These are phyloP conservation scores for Atherinomorus stipes DNA, from an alignment of 2,113 vertebrate species.

Conservation along the genomic window DNA sequence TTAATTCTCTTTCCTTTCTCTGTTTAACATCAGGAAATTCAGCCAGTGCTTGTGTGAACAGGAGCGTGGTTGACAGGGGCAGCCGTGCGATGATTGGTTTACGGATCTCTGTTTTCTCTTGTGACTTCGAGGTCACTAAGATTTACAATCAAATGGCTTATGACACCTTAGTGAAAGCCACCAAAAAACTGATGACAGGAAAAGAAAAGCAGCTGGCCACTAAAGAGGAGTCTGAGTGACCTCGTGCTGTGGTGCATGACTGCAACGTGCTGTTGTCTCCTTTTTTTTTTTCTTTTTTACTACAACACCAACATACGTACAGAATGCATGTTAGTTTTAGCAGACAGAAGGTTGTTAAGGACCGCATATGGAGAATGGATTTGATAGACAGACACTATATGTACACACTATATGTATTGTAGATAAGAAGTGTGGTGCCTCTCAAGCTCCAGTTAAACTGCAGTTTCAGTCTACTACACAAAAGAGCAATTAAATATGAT, in stretches of 20 bases:
- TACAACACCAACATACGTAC: conserved; percentile 57
- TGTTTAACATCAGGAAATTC: conserved; percentile 80
- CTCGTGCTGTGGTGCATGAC: conserved; percentile 80
- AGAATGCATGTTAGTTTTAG: conserved; percentile 57
- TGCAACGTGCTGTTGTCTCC: conserved; percentile 73
- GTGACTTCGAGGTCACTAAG: conserved; percentile 92
- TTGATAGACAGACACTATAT: conserved; percentile 79
- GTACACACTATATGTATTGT: conserved; percentile 48
- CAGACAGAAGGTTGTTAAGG: conserved; percentile 78
- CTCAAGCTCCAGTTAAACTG: conserved; percentile 68
- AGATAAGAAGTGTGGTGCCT: conserved; percentile 67
- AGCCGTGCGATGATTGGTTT: conserved; percentile 93
- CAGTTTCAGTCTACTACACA: conserved; percentile 67
- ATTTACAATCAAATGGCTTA: conserved; percentile 93
- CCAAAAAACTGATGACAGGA: conserved; percentile 89
- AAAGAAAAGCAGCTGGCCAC: conserved; percentile 79
- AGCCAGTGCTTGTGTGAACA: conserved; percentile 84
- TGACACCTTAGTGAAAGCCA: conserved; percentile 88
- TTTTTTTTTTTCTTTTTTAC: conserved; percentile 37
- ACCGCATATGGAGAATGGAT: conserved; percentile 79
- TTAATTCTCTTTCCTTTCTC: conserved; percentile 59
- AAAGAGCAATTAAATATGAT: conserved; percentile 77
- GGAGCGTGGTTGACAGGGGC: conserved; percentile 88
- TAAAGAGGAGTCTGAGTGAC: conserved; percentile 88
- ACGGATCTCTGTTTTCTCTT: conserved; percentile 91